Evolutionary conservation across 2,888 invertebrate genomes (phyloP).

Genomic region (Epinotia nisella): DNA sequence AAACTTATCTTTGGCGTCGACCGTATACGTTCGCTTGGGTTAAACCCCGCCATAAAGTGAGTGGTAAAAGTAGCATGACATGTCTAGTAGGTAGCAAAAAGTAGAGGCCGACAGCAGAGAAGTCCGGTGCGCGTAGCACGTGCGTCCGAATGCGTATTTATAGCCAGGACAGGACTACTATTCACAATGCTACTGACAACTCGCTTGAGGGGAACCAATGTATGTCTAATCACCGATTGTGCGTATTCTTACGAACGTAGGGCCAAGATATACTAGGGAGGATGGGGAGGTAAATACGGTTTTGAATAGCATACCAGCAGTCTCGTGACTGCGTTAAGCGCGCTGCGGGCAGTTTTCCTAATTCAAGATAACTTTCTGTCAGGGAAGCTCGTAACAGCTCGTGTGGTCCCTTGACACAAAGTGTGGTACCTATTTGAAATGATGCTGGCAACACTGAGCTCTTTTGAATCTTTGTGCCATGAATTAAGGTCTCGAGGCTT

Average conservation of each 20-base stretch:
- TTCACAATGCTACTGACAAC: not conserved
- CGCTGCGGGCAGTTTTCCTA: not conserved
- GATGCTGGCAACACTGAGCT: not conserved
- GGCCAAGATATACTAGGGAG: not conserved
- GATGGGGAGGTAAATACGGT: not conserved
- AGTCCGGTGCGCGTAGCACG: not conserved
- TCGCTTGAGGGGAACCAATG: not conserved
- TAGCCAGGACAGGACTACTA: not conserved
- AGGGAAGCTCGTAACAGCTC: not conserved
- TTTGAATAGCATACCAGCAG: not conserved
- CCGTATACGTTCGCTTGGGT: not conserved
- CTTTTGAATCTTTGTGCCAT: not conserved
- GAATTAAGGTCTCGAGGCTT: not conserved
- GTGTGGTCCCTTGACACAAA: not conserved
- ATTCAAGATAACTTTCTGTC: not conserved
- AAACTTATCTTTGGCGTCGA: too few species aligned
- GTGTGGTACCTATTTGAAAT: not conserved
- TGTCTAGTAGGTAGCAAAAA: slow-evolving; percentile 6
- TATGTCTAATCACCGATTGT: not conserved
- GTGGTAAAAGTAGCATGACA: slow-evolving; percentile 28
- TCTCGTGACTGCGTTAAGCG: slow-evolving; percentile 4
- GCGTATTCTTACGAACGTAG: not conserved
- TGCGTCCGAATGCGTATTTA: slow-evolving; percentile 14
- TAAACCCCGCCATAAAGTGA: slow-evolving; percentile 8
- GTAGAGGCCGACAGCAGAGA: slow-evolving; percentile 3